Percentiles rank a stretch among this genome's conserved stretches.
Evolutionary conservation across 1,140 invertebrate genomes (phyloP).

Genomic region (Halyomorpha halys): DNA sequence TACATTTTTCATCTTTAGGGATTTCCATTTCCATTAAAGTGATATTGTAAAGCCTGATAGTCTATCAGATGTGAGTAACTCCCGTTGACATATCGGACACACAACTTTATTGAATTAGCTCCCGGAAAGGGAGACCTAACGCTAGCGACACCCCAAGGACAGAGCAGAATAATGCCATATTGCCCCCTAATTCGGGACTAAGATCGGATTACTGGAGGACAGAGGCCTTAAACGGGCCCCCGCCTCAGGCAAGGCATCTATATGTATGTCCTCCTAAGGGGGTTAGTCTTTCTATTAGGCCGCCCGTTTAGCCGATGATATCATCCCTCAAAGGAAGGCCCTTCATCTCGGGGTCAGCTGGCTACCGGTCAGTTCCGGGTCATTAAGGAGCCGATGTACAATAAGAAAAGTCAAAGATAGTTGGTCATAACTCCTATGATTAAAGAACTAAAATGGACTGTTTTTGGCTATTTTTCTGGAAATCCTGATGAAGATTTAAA

Average conservation of each 20-base stretch:
- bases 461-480: too few relatives aligned
- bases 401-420: too few relatives aligned
- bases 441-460: too few relatives aligned
- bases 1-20: too few relatives aligned
- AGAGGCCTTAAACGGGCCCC: not conserved
- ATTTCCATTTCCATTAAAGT: too few relatives aligned
- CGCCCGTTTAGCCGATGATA: not conserved
- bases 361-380: too few relatives aligned
- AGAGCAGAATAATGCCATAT: not conserved
- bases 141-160: not conserved
- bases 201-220: not conserved
- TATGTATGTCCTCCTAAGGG: not conserved
- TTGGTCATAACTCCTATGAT: too few relatives aligned
- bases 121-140: not conserved
- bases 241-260: not conserved
- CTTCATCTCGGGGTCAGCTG: not conserved
- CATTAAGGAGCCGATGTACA: too few relatives aligned
- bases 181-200: slow-evolving; percentile 5
- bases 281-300: not conserved
- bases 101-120: not conserved
- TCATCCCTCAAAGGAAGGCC: not conserved
- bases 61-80: too few relatives aligned
- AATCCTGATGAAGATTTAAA: too few relatives aligned
- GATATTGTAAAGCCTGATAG: too few relatives aligned
- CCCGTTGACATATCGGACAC: not conserved